Evolutionary conservation across 2,888 invertebrate genomes (phyloP).

Genomic region (Bimastos eiseni): DNA sequence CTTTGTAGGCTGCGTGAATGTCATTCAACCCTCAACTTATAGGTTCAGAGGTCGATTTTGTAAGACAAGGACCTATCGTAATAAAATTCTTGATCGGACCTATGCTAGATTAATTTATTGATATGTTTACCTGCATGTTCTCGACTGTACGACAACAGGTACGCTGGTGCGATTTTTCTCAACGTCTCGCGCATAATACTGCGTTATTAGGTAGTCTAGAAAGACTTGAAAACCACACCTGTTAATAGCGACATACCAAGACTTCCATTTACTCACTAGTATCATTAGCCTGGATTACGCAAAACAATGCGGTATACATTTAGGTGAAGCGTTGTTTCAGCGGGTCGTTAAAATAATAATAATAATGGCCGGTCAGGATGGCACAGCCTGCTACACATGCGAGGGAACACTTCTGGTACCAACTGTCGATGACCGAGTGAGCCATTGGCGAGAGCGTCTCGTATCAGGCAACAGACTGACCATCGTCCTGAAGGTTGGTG

Average conservation of each 20-base stretch:
- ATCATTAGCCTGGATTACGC: not conserved
- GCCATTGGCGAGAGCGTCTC: not conserved
- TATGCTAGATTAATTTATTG: not conserved
- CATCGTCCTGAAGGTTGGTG: not conserved
- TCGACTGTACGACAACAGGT: not conserved
- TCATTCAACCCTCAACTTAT: not conserved
- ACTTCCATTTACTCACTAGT: not conserved
- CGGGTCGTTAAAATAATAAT: not conserved
- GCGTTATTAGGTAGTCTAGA: not conserved
- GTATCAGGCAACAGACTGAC: not conserved
- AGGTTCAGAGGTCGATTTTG: not conserved
- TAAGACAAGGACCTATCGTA: not conserved
- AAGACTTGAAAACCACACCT: not conserved
- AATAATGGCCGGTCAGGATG: not conserved
- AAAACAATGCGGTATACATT: too few relatives aligned
- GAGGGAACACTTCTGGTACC: constrained; percentile 3
- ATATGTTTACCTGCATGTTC: not conserved
- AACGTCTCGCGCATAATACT: not conserved
- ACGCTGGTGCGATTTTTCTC: not conserved
- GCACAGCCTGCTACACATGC: not conserved
- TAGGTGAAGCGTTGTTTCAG: not conserved
- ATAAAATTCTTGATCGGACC: too few relatives aligned
- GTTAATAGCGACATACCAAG: not conserved
- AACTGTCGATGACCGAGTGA: not conserved
- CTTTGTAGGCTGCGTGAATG: not conserved